phyloP scores from a whole-genome alignment of 2,113 vertebrate genomes.

The Phainopepla nitens region DNA sequence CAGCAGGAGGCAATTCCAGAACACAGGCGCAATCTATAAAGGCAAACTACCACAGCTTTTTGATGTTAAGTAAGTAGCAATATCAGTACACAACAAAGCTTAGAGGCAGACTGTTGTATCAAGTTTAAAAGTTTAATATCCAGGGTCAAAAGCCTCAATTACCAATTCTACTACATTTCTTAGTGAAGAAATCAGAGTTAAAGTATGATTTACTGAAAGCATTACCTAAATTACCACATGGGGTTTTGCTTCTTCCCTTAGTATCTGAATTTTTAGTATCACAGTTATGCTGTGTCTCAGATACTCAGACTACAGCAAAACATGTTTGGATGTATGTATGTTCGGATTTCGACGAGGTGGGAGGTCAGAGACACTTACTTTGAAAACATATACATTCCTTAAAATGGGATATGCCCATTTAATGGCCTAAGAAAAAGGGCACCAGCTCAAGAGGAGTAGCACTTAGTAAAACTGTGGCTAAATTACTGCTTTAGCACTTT shows the following conservation, averaged over 20 bases:
- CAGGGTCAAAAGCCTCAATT: conserved; percentile 64
- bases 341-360: conserved; percentile 43
- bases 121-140: conserved; percentile 73
- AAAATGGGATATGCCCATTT: conserved; percentile 49
- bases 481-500: conserved; percentile 49
- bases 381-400: conserved; percentile 71
- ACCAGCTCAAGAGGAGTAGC: conserved; percentile 6
- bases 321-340: neutral
- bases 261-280: neutral
- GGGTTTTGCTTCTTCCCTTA: neutral
- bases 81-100: conserved; percentile 74
- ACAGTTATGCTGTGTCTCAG: neutral
- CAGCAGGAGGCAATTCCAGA: conserved; percentile 76
- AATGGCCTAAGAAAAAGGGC: conserved; percentile 39
- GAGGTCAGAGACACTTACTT: conserved; percentile 64
- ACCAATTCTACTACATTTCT: conserved; percentile 42
- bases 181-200: conserved; percentile 19
- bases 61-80: conserved; percentile 74
- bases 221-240: neutral
- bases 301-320: conserved; percentile 28
- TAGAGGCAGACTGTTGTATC: conserved; percentile 67
- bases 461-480: conserved; percentile 53
- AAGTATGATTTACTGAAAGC: neutral
- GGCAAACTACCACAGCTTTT: conserved; percentile 72
- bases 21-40: conserved; percentile 74